A percentile compares a stretch with the other conserved stretches of the same genome.
Conservation (phyloP, 2,797 vertebrate genomes). For the Gambusia yucatana region DNA sequence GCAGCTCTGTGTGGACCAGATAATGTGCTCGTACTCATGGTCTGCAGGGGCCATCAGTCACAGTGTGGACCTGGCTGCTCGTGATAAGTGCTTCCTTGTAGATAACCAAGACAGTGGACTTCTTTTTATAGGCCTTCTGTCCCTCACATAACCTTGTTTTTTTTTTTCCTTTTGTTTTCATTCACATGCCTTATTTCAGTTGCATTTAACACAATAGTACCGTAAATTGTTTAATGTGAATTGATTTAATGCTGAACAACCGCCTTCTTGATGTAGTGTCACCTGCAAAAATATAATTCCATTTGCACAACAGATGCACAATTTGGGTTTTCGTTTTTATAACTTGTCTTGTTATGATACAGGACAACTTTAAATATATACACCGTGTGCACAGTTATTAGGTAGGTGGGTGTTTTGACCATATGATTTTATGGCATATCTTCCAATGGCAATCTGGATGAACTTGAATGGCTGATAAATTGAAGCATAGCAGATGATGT, state of each 20-base stretch:
- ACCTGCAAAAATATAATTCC: slow-evolving; percentile 16
- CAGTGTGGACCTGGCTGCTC: slow-evolving; percentile 72
- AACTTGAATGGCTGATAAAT: not conserved
- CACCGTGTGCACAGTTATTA: not conserved
- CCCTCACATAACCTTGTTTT: slow-evolving; percentile 79
- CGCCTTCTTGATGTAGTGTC: slow-evolving; percentile 25
- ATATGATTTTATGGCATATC: not conserved
- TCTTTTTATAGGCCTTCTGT: slow-evolving; percentile 80
- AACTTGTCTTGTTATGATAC: not conserved
- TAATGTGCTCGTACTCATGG: slow-evolving; percentile 69
- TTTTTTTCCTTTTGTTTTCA: slow-evolving; percentile 27
- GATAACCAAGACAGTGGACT: slow-evolving; percentile 80
- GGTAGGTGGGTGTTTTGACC: not conserved
- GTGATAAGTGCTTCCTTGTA: slow-evolving; percentile 83
- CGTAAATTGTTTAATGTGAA: not conserved
- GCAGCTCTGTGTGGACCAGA: slow-evolving; percentile 78
- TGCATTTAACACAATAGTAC: not conserved
- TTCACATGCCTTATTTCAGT: not conserved
- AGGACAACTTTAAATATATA: not conserved
- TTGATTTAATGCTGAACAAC: slow-evolving; percentile 17
- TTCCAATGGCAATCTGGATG: not conserved
- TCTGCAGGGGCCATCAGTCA: slow-evolving; percentile 77
- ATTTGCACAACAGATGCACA: not conserved
- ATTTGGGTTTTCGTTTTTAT: slow-evolving; percentile 14
- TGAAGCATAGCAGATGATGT: not conserved